Evolutionary conservation across 2,888 invertebrate genomes (phyloP).

Genomic region (Polydrusus pterygomalis): DNA sequence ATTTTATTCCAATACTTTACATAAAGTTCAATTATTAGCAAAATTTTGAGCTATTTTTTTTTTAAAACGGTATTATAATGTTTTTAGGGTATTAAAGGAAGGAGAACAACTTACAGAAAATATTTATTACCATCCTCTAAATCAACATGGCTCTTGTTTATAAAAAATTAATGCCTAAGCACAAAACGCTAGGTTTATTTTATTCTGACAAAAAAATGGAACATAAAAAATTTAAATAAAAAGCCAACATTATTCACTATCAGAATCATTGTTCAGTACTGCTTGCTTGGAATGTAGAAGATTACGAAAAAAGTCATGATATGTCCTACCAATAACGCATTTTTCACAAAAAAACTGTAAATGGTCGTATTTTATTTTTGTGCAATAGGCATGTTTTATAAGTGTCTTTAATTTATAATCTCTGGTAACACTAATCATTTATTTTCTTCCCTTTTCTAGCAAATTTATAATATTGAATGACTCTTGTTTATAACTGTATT

Average conservation of each 20-base stretch:
- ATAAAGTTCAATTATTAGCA: neutral
- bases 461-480: slow-evolving; percentile 8
- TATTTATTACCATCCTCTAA: neutral
- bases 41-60: neutral
- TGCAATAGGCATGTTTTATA: neutral
- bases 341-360: neutral
- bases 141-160: neutral
- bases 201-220: too few species aligned
- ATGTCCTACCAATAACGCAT: neutral
- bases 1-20: neutral
- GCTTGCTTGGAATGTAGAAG: neutral
- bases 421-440: neutral
- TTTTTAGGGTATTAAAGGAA: neutral
- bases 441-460: neutral
- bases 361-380: neutral
- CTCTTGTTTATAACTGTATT: neutral
- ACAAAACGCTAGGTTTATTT: too few species aligned
- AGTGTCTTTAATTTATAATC: neutral
- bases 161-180: too few species aligned
- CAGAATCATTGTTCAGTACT: slow-evolving; percentile 1
- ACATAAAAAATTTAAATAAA: slow-evolving; percentile 1
- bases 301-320: neutral
- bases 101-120: neutral
- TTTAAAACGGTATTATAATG: neutral
- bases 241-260: neutral